Evolutionary conservation across 2,113 vertebrate genomes (phyloP).

Genomic region (Pao palembangensis): DNA sequence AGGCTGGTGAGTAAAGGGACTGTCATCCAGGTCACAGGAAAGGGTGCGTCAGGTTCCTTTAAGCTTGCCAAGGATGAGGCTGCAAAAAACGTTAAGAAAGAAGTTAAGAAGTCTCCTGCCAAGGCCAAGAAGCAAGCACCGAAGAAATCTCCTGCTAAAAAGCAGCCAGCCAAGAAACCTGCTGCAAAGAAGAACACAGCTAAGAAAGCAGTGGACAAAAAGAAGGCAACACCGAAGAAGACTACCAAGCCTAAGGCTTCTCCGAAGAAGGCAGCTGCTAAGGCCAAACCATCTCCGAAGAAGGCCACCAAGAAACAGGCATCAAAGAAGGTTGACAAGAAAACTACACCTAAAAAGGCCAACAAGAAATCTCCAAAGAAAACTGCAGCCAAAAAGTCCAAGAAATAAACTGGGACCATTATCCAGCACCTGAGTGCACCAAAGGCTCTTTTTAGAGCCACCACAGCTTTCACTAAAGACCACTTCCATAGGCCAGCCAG

Average conservation of each 20-base stretch:
- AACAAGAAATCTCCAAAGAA: slow-evolving; percentile 1
- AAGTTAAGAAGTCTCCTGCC: not conserved
- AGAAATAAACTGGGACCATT: slow-evolving; percentile 1
- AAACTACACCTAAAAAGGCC: not conserved
- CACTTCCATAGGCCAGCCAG: not conserved
- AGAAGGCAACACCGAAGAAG: not conserved
- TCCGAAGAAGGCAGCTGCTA: not conserved
- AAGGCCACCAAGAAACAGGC: slow-evolving; percentile 5
- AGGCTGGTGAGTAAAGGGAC: not conserved
- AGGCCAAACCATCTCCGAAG: not conserved
- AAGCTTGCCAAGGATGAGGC: slow-evolving; percentile 23
- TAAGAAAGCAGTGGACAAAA: slow-evolving; percentile 8
- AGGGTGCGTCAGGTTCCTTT: slow-evolving; percentile 35
- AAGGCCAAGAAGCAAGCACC: slow-evolving; percentile 15
- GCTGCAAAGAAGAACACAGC: not conserved
- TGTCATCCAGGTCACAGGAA: slow-evolving; percentile 22
- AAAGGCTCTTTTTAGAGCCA: slow-evolving; percentile 54
- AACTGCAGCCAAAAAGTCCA: slow-evolving; percentile 1
- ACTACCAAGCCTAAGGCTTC: not conserved
- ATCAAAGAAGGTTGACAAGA: not conserved
- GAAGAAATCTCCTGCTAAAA: not conserved
- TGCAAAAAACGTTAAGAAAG: slow-evolving; percentile 3
- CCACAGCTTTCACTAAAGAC: slow-evolving; percentile 1
- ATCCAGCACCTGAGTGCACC: not conserved
- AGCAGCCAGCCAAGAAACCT: slow-evolving; percentile 17